Evolutionary conservation across 1,140 invertebrate species (phyloP).

Genomic region (Kradibia gibbosae): DNA sequence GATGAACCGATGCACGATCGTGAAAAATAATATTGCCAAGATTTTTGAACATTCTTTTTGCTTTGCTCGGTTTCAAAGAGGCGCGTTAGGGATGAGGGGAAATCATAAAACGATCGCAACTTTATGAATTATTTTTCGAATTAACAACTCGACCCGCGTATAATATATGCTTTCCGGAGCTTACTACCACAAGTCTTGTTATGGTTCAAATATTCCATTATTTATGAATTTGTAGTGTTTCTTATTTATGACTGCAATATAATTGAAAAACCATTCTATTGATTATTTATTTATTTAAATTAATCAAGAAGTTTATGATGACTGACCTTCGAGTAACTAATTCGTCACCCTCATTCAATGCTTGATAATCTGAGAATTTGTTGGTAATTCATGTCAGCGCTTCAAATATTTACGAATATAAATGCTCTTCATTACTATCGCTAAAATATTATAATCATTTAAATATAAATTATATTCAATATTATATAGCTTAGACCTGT

Average conservation of each 20-base stretch:
- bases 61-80: too few species aligned
- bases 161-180: neutral
- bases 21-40: constrained; percentile 25
- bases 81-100: neutral
- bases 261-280: too few species aligned
- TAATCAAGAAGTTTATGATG: too few species aligned
- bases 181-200: neutral
- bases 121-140: constrained; percentile 6
- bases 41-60: neutral
- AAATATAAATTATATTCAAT: too few species aligned
- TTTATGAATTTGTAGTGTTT: neutral
- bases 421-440: too few species aligned
- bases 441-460: too few species aligned
- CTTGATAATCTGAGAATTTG: neutral
- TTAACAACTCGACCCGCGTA: neutral
- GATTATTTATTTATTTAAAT: too few species aligned
- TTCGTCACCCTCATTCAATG: neutral
- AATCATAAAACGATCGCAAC: neutral
- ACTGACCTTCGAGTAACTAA: neutral
- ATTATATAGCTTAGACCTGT: too few species aligned
- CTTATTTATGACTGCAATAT: neutral
- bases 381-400: neutral
- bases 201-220: neutral
- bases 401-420: constrained; percentile 1
- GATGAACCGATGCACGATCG: neutral